These are phyloP conservation scores for Isotomurus palustris DNA, from an alignment of 2,888 invertebrate species.

Conservation along the genomic window DNA sequence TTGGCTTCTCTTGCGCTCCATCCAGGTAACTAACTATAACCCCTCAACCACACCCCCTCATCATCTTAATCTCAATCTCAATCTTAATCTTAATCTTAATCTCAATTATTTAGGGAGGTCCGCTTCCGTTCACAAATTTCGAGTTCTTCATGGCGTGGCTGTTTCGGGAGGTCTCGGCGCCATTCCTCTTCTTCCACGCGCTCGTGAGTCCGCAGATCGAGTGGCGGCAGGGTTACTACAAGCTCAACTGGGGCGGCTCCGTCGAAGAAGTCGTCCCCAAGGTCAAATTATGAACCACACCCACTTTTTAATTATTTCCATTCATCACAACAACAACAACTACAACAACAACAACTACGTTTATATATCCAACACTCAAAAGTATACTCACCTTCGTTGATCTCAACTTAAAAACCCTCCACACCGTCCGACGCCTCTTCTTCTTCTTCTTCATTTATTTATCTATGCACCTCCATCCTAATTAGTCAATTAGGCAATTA, in stretches of 20 bases:
- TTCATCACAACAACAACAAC: too few species aligned
- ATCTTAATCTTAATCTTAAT: too few species aligned
- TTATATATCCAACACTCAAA: too few species aligned
- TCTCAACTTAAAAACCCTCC: too few species aligned
- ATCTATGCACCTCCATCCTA: too few species aligned
- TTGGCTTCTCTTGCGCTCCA: slow-evolving; percentile 82
- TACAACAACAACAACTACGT: too few species aligned
- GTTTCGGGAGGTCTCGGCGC: slow-evolving; percentile 84
- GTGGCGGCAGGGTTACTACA: slow-evolving; percentile 89
- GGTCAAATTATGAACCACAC: slow-evolving; percentile 45
- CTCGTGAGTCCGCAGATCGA: slow-evolving; percentile 80
- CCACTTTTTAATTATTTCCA: too few species aligned
- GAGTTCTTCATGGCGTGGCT: slow-evolving; percentile 94
- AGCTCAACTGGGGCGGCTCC: slow-evolving; percentile 90
- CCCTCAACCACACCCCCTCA: neutral
- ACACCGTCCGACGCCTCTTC: too few species aligned
- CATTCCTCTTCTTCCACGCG: slow-evolving; percentile 81
- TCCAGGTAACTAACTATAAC: slow-evolving; percentile 60
- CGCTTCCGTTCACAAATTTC: slow-evolving; percentile 88
- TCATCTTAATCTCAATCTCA: neutral
- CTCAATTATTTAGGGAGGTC: slow-evolving; percentile 66
- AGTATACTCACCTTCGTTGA: too few species aligned
- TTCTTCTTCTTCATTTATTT: too few species aligned
- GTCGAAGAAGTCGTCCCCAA: slow-evolving; percentile 82
- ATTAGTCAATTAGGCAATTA: too few species aligned